Base-by-base conservation (phyloP, 2,888 invertebrate species). In the Tinea trinotella region DNA sequence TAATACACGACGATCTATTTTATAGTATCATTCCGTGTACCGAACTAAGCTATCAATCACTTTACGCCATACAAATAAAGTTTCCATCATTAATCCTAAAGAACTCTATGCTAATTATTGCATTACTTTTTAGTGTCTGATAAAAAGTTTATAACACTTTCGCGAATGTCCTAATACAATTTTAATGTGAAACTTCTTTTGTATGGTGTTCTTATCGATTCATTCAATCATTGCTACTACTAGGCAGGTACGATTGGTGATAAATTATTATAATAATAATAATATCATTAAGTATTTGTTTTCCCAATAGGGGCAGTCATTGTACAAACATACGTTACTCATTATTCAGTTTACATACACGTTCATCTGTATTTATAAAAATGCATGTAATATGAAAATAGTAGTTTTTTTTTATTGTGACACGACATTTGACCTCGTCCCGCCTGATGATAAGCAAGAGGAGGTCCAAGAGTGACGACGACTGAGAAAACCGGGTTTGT, bases 271-370 rank as follows among this genome's bases (percentile, higher is more conserved):
- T 40, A 40, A 40, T 40, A 40, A 40, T 40, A 13, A 40, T 40
- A 2, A 15, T 40, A 7, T 7, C n/a, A 12, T 35, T 40, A 40
- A 40, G 40, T 40, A 15, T 40, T n/a, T 40, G 40, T 40, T 40
- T 13, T 40, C 40, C 40, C 40, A 40, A 40, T 15, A 40, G 40
- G 40, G 40, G 40, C 40, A 40, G 40, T 40, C 40, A 40, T n/a
- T 15, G 40, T n/a, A n/a, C n/a, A n/a, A n/a, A n/a, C n/a, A n/a
- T n/a, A n/a, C n/a, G n/a, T n/a, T n/a, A n/a, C n/a, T n/a, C n/a
- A n/a, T n/a, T n/a, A n/a, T n/a, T n/a, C n/a, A n/a, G n/a, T n/a
- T n/a, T n/a, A n/a, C n/a, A n/a, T n/a, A n/a, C n/a, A n/a, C n/a
- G n/a, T n/a, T n/a, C n/a, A n/a, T n/a, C n/a, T n/a, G n/a, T n/a